These are phyloP conservation scores for Platygyra sinensis DNA, from an alignment of 64 coral and sea anemone species.

Conservation along the genomic window DNA sequence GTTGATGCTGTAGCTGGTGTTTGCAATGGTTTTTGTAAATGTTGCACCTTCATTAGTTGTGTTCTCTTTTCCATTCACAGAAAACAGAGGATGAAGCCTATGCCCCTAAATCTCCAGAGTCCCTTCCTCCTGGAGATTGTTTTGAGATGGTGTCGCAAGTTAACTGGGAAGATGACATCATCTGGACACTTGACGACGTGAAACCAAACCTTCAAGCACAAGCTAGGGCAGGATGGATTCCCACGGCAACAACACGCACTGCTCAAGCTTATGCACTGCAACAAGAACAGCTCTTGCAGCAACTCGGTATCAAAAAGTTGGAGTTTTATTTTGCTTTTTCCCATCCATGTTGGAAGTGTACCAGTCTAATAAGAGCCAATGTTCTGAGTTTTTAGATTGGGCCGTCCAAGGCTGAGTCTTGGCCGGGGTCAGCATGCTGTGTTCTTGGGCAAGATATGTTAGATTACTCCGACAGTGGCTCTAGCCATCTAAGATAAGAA, in stretches of 20 bases:
- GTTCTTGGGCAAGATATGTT: no score
- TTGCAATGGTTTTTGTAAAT: no score
- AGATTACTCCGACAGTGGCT: no score
- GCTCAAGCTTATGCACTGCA: slow-evolving; percentile 81
- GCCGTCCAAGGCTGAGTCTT: no score
- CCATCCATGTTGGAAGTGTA: not conserved
- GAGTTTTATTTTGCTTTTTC: not conserved
- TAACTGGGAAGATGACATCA: slow-evolving; percentile 96
- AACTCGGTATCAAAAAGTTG: slow-evolving; percentile 52
- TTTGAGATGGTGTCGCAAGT: slow-evolving; percentile 94
- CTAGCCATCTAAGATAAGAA: no score
- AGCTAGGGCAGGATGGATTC: slow-evolving; percentile 93
- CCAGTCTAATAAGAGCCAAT: no score
- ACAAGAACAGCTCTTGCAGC: slow-evolving; percentile 71
- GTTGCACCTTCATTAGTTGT: not conserved
- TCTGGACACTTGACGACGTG: slow-evolving; percentile 91
- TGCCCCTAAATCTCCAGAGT: slow-evolving; percentile 30
- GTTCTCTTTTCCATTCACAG: not conserved
- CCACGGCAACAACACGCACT: slow-evolving; percentile 74
- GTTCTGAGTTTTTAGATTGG: no score
- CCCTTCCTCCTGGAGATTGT: slow-evolving; percentile 81
- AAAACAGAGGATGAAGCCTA: slow-evolving; percentile 17
- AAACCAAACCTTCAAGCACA: slow-evolving; percentile 81
- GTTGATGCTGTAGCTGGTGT: no score
- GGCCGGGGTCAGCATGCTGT: no score